phyloP scores from a whole-genome alignment of 2,113 vertebrate species.

The Eubucco bourcierii region DNA sequence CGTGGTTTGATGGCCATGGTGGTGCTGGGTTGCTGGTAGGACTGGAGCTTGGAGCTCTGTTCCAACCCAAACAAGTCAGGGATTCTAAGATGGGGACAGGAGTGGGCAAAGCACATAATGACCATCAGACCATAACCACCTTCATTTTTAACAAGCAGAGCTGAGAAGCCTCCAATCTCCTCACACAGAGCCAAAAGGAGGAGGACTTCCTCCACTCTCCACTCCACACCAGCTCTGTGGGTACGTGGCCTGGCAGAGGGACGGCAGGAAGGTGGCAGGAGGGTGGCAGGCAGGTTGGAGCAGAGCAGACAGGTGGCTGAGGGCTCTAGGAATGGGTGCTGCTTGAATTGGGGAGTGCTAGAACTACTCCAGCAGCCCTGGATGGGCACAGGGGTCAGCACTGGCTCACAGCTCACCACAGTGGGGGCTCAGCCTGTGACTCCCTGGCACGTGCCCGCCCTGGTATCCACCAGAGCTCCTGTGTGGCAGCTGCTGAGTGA shows the following conservation, averaged over 20 bases:
- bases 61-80: no score
- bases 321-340: not conserved
- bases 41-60: no score
- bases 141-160: not conserved
- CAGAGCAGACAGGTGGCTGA: not conserved
- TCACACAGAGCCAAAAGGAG: not conserved
- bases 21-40: no score
- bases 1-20: no score
- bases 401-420: not conserved
- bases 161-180: not conserved
- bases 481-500: not conserved
- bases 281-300: not conserved
- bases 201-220: not conserved
- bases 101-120: not conserved
- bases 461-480: not conserved
- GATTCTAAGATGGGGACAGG: not conserved
- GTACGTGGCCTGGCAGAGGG: not conserved
- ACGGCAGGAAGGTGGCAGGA: not conserved
- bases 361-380: not conserved
- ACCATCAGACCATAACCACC: not conserved
- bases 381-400: not conserved
- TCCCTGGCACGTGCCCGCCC: not conserved
- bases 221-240: accelerated
- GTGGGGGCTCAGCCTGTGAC: not conserved
- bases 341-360: not conserved